These are phyloP conservation scores for Griposia aprilina DNA, from an alignment of 2,888 invertebrate genomes.

Conservation along the genomic window DNA sequence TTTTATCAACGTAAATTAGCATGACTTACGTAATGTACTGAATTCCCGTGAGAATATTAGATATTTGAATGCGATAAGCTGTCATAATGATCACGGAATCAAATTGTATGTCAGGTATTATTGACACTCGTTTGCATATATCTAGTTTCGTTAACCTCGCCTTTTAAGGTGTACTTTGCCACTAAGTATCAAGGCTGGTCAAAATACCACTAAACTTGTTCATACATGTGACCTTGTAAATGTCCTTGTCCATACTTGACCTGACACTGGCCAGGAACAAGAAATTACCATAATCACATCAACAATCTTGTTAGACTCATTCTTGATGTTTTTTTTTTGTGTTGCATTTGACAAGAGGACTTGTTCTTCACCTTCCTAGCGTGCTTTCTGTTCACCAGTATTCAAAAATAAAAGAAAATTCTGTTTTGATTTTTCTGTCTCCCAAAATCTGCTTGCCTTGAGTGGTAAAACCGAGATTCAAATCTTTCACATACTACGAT, in stretches of 20 bases:
- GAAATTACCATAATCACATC: background rate
- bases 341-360: accelerated
- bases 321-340: background rate
- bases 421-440: background rate
- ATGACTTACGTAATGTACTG: constrained; percentile 49
- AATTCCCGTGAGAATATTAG: constrained; percentile 54
- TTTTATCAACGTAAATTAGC: constrained; percentile 33
- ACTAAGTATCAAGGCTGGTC: background rate
- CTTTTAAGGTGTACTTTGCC: background rate
- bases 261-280: background rate
- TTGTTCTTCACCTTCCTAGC: background rate
- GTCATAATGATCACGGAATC: constrained; percentile 47
- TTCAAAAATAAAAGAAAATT: background rate
- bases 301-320: background rate
- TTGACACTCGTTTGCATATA: constrained; percentile 30
- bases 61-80: constrained; percentile 55
- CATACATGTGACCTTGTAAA: background rate
- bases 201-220: background rate
- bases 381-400: too few species aligned
- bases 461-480: background rate
- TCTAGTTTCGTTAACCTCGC: constrained; percentile 21
- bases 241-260: background rate
- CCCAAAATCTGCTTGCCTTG: background rate
- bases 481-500: background rate
- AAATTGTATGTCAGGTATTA: constrained; percentile 36